phyloP scores from a whole-genome alignment of 2,113 vertebrate genomes.

The Tricholaema leucomelas region DNA sequence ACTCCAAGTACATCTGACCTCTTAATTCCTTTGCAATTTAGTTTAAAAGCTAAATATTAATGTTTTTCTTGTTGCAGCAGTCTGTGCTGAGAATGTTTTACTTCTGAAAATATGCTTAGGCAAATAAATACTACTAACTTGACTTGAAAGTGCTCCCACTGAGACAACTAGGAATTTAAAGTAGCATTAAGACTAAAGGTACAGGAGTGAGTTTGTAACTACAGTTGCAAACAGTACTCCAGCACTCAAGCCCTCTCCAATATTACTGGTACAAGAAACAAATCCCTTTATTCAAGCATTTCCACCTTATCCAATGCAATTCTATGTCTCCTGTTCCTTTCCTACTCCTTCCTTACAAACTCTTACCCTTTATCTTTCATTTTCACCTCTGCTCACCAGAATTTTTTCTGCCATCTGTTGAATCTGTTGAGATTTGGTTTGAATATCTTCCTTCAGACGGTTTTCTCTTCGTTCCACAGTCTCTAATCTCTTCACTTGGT shows the following conservation, averaged over 20 bases:
- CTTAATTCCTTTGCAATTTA: constrained; percentile 10
- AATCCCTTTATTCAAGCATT: not conserved
- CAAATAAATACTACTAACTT: not conserved
- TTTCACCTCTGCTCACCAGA: constrained; percentile 85
- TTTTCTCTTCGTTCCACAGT: constrained; percentile 95
- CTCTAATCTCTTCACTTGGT: constrained; percentile 96
- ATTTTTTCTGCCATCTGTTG: constrained; percentile 99
- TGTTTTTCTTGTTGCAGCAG: not conserved
- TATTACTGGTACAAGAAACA: not conserved
- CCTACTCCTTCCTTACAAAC: constrained; percentile 15
- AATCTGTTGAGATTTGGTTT: constrained; percentile 96
- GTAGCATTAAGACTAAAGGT: not conserved
- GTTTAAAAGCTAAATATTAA: constrained; percentile 21
- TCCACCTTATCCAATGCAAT: not conserved
- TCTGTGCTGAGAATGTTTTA: not conserved
- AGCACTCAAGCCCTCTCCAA: not conserved
- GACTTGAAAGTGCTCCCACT: not conserved
- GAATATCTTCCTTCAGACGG: constrained; percentile 97
- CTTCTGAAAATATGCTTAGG: not conserved
- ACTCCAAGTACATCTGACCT: constrained; percentile 6
- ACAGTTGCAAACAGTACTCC: not conserved
- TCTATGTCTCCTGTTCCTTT: constrained; percentile 44
- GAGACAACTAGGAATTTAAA: not conserved
- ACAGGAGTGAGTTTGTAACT: not conserved
- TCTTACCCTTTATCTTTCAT: constrained; percentile 56